phyloP scores from a whole-genome alignment of 2,113 vertebrate genomes.

The Malurus elegans region DNA sequence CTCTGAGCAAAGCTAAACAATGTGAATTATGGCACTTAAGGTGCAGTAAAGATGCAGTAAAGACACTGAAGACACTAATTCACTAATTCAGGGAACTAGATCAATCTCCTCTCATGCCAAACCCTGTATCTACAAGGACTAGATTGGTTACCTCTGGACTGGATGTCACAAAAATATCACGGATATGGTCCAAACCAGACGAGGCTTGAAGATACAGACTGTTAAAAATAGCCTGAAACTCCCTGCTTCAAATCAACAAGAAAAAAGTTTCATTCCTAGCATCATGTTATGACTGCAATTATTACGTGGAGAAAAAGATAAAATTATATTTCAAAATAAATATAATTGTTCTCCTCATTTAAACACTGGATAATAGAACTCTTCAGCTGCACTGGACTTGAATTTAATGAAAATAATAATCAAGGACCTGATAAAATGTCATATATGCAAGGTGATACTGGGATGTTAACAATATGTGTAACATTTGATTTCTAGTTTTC shows the following conservation, averaged over 20 bases:
- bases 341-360: neutral
- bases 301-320: neutral
- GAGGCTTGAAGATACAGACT: neutral
- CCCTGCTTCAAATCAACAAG: neutral
- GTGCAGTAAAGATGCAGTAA: neutral
- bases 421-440: neutral
- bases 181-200: neutral
- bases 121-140: neutral
- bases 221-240: neutral
- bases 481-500: neutral
- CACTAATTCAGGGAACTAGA: neutral
- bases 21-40: neutral
- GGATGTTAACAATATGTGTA: neutral
- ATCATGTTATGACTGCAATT: neutral
- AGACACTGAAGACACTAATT: neutral
- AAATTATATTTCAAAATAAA: neutral
- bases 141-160: neutral
- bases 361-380: neutral
- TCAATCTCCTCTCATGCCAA: neutral
- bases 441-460: neutral
- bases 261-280: neutral
- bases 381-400: neutral
- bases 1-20: neutral
- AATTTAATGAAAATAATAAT: neutral
- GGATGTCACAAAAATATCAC: neutral